Base-by-base conservation (phyloP, 2,888 invertebrate genomes). In the Tetragonisca angustula region DNA sequence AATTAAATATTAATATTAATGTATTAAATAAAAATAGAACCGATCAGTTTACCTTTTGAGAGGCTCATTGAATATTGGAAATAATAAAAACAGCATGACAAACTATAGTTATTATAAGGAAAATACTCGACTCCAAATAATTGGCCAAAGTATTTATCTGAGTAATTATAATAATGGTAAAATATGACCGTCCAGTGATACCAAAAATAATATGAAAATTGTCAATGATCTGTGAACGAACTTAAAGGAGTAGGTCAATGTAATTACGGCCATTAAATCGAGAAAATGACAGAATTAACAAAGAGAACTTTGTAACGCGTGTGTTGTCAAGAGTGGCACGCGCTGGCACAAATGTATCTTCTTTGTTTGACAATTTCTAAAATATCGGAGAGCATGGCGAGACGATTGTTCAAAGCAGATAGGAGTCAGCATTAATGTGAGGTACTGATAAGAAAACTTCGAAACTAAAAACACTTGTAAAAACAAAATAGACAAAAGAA, bases 311-410 rank as follows among this genome's bases (percentile, higher is more conserved):
- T 59, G 43, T 24, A 43, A 36, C 21, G 21, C 24, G 43, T 6
- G n/a, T 17, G 27, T 36, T 54, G 56, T 9, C n/a, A 19, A 13
- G 21, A 32, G 15, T 3, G 27, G 4, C 52, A 52, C 27, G 24
- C 56, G 13, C 32, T 71, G 17, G 11, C 19, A 36, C 11, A 19
- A 11, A 19, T 17, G 61, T 64, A 69, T 79, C 54, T 69, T 27
- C 49, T 50, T 80, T 64, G 54, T 49, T 62, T 69, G 49, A 50
- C n/a, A n/a, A 64, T 73, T 52, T 73, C 13, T 50, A 24, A 62
- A 73, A 73, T n/a, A 50, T 32, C 27, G 15, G 3, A 27, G 1
- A 27, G 19, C 11, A 49, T 27, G 11, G 21, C 9, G 27, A 21
- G 43, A 49, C 27, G 21, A 15, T 49, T 72, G 59, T 72, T 49